Base-by-base conservation (phyloP, 53 echinoderm and acorn worm species). In the Echinarachnius parma region DNA sequence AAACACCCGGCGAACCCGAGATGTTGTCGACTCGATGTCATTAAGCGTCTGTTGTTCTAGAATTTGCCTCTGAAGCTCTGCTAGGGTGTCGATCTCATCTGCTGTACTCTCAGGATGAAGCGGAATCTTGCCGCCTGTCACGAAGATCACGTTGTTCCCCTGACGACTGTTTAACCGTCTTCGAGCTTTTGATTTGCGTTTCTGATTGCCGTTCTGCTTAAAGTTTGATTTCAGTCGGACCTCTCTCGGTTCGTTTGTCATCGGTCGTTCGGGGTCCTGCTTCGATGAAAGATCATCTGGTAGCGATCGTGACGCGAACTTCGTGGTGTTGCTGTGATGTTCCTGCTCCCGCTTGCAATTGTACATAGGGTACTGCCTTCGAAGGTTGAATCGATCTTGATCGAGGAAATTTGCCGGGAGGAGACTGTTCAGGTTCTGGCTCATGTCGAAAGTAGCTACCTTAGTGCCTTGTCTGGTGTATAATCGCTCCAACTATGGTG, bases 321-420 rank as follows among this genome's bases (percentile, higher is more conserved):
- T 32, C 11, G 14, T 53, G 2, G 15, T 21, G 0, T 19, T 23
- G 21, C 34, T 33, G 9, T 15, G 62, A 48, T 37, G 30, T 37
- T 87, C 80, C 10, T 74, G 66, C 23, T 80, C 56, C 1, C 88
- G 49, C 55, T 78, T 83, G 63, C 52, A 86, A 59, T 85, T 83
- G 64, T 82, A 89, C 93, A 93, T 93, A 0, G 93, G 93, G 58
- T 93, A 93, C 20, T 85, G 46, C 28, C 44, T 61, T 63, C 89
- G 60, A 9, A 93, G 80, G 24, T 80, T 58, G 16, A 86, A 59
- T 42, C 55, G 66, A 2, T 89, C 82, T 33, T 64, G 58, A 2
- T 82, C 62, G 11, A 88, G 61, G 56, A 89, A 93, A 50, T 89
- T 81, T 0, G 75, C 62, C 18, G 93, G 89, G 19, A 93, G 56